Evolutionary conservation across 2,113 vertebrate species (phyloP), one percentile per base, ranked within the genome.

Genomic region (Labrus mixtus): DNA sequence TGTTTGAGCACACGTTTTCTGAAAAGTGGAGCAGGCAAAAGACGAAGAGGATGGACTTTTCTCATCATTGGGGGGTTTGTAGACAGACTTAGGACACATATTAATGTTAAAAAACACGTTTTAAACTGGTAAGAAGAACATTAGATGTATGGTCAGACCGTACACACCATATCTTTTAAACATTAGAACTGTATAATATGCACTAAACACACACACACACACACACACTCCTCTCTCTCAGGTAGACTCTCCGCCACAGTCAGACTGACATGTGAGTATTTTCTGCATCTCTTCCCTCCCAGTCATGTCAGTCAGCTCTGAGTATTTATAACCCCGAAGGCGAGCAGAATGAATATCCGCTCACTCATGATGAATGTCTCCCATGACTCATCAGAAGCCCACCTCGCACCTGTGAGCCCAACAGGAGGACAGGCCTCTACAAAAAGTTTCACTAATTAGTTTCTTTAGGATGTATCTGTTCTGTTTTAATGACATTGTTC

Each of bases 251-350:
- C 23, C 13, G 0, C 39, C 29, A 13, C 8, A 15, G 51, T 60
- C 37, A 43, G 53, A 78, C 25, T 68, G 20, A 66, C 33, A 57
- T 45, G 19, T 23, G 13, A 60, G 69, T 15, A 58, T 25, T 11
- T 45, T 41, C 33, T 23, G 29, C 29, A 33, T 33, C 29, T 39
- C 50, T 50, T 54, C 20, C 55, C 29, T 43, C 20, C n/a, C 17
- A 29, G 48, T 6, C 65, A 23, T 66, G 46, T 71, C 66, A 72
- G 55, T 58, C 62, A 58, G 41, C 6, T 20, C 48, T 16, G 48
- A 66, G 54, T 68, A 69, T 87, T 75, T 63, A 68, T 78, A 74
- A 77, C 66, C 54, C 61, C 70, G 64, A 79, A 46, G 73, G 13
- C 43, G 60, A 70, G 46, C 46, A 48, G 46, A 48, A 48, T 19